phyloP scores from a whole-genome alignment of 2,888 invertebrate genomes.

The Drosophila heteroneura region DNA sequence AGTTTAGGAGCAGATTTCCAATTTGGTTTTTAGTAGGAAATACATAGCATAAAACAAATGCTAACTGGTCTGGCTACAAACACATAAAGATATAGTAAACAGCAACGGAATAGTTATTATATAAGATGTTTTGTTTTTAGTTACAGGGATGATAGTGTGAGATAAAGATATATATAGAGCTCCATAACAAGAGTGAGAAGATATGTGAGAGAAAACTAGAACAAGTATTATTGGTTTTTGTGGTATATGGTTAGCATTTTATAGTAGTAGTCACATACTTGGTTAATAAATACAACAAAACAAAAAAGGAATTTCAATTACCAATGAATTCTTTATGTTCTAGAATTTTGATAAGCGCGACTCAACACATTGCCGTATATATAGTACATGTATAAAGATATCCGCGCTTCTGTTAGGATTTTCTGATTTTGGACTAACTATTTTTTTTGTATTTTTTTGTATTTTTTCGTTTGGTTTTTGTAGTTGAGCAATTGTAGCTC shows the following conservation, averaged over 20 bases:
- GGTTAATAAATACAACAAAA: constrained; percentile 55
- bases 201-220: constrained; percentile 16
- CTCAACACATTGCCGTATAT: constrained; percentile 46
- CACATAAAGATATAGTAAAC: constrained; percentile 25
- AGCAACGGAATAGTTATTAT: constrained; percentile 29
- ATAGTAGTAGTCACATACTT: constrained; percentile 44
- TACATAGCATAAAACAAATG: constrained; percentile 78
- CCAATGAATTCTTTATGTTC: constrained; percentile 64
- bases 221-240: constrained; percentile 14
- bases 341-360: constrained; percentile 73
- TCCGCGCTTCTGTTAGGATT: constrained; percentile 36
- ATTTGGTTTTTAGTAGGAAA: constrained; percentile 31
- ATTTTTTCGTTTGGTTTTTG: constrained; percentile 15
- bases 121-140: constrained; percentile 22
- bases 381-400: constrained; percentile 57
- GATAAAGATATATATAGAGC: not conserved
- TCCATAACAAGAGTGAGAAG: constrained; percentile 22
- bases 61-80: constrained; percentile 81
- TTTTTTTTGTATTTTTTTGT: not conserved
- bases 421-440: constrained; percentile 41
- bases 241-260: constrained; percentile 35
- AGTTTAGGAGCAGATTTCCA: constrained; percentile 12
- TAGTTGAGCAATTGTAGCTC: constrained; percentile 29
- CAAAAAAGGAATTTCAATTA: constrained; percentile 67
- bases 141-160: constrained; percentile 19